Conservation (phyloP, 2,113 vertebrate genomes). For the Plecotus auritus region DNA sequence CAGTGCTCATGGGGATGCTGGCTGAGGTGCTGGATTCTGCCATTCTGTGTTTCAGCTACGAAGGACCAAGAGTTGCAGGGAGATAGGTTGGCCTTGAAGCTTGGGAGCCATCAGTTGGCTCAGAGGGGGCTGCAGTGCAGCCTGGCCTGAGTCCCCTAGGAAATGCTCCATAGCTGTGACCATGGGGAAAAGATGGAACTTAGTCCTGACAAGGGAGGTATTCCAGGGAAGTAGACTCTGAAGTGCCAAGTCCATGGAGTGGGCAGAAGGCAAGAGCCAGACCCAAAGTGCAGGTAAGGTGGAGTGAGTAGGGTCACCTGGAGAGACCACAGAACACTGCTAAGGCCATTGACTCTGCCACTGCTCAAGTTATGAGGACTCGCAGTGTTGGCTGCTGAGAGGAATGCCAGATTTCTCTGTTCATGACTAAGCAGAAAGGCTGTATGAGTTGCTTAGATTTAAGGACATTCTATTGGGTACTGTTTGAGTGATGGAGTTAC, state of each 20-base stretch:
- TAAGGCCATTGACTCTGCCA: not conserved
- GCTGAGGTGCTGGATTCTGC: not conserved
- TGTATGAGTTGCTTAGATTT: not conserved
- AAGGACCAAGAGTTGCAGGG: not conserved
- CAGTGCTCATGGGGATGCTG: accelerated
- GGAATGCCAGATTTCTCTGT: not conserved
- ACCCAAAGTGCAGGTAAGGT: not conserved
- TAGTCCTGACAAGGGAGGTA: not conserved
- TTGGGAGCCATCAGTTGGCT: not conserved
- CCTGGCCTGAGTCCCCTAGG: not conserved
- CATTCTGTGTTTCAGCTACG: not conserved
- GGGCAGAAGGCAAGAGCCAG: not conserved
- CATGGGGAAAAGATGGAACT: not conserved
- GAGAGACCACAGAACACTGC: not conserved
- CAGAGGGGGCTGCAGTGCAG: not conserved
- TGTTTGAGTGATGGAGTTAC: not conserved
- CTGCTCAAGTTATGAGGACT: too few relatives aligned
- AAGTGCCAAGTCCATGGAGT: not conserved
- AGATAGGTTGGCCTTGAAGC: not conserved
- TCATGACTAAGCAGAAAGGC: not conserved
- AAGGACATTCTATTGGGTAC: not conserved
- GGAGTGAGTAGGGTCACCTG: too few relatives aligned
- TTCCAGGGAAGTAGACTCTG: not conserved
- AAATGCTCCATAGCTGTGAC: not conserved
- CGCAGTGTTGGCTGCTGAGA: not conserved